Evolutionary conservation across 2,113 vertebrate species (phyloP), one percentile per base, ranked within the genome.

Genomic region (Pseudois nayaur): DNA sequence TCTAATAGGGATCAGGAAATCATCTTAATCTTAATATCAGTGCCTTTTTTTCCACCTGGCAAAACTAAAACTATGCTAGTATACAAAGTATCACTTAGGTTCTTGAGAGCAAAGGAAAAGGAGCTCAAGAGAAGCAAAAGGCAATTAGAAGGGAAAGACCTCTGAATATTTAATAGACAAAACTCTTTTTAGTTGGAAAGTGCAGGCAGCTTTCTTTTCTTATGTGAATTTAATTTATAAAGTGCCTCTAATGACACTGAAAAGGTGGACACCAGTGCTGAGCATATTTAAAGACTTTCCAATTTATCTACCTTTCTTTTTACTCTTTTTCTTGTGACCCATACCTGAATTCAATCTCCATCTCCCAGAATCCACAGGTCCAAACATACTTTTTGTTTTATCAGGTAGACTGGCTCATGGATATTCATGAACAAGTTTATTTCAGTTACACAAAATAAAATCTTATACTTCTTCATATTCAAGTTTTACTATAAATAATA

Each of bases 401-500:
- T 67, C 33, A 60, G 27, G 15, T 62, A n/a, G 29, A 52, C 79
- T 23, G 79, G 48, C 60, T 62, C 79, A 13, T 87, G 84, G 45
- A 52, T 87, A 48, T 52, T 45, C 17, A 79, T 36, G 52, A 76
- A 23, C 55, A 62, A 92, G 10, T 33, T n/a, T 12, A 76, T 76
- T 88, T 95, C 36, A 84, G 12, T 92, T 87, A n/a, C 6, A 78
- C 4, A 89, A 95, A 92, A 71, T 88, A 50, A 92, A 59, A 96
- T 64, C 19, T 43, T 33, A 55, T 50, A 52, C 40, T 95, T 96
- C 27, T 57, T 48, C 40, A 88, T 57, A 52, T 54, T 59, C 54
- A 50, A 57, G 64, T 92, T 78, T 88, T 76, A 83, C 14, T 11
- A 14, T 57, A 79, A 64, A 62, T 64, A 67, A 67, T n/a, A 84